A percentile compares a stretch with the other conserved stretches of the same genome.
phyloP scores from a whole-genome alignment of 2,888 invertebrate species.

The Mellilla xanthometata region DNA sequence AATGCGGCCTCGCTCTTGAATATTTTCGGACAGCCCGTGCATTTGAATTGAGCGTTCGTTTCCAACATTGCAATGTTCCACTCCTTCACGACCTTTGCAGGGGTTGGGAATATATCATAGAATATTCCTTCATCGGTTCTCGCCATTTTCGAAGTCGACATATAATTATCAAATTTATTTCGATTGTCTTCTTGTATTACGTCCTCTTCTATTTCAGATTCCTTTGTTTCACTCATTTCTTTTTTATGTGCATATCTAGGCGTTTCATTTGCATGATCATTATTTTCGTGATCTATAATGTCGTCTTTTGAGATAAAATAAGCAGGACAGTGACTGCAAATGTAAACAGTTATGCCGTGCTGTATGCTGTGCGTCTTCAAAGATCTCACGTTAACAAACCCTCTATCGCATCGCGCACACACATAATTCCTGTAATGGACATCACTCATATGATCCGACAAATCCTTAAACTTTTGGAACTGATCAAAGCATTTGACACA shows the following conservation, averaged over 20 bases:
- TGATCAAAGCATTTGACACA: constrained; percentile 49
- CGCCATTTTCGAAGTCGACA: no score
- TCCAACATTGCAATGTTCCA: neutral
- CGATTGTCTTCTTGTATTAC: no score
- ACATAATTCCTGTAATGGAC: constrained; percentile 55
- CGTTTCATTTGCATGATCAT: neutral
- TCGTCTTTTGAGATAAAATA: neutral
- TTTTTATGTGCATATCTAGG: no score
- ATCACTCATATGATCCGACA: constrained; percentile 59
- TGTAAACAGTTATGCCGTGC: constrained; percentile 33
- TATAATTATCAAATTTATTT: no score
- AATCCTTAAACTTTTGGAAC: constrained; percentile 50
- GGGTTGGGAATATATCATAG: no score
- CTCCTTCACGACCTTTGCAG: neutral
- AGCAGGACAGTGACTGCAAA: constrained; percentile 21
- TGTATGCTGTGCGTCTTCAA: constrained; percentile 37
- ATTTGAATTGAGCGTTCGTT: neutral
- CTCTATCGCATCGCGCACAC: constrained; percentile 50
- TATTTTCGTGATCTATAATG: neutral
- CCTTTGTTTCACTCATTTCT: no score
- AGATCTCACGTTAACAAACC: constrained; percentile 44
- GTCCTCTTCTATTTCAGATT: no score
- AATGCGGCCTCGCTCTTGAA: neutral
- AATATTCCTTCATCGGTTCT: no score
- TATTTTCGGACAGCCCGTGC: neutral